Conservation (phyloP, 2,113 vertebrate genomes). For the Lycaon pictus region DNA sequence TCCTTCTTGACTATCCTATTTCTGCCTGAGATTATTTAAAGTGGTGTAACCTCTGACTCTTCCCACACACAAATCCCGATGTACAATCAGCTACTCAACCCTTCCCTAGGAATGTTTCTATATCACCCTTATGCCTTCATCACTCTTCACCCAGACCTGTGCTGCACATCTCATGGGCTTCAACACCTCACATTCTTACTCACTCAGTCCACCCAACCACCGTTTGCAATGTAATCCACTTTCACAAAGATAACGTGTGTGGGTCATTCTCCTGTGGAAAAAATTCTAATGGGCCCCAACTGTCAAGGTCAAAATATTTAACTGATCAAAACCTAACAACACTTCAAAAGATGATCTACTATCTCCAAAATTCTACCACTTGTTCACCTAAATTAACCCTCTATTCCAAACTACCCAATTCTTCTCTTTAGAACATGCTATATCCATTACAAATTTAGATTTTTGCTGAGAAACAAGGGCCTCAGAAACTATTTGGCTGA, state of each 20-base stretch:
- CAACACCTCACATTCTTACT: background rate
- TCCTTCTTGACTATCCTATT: background rate
- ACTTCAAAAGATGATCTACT: background rate
- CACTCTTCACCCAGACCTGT: background rate
- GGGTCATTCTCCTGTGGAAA: background rate
- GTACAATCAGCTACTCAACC: background rate
- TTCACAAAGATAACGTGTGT: background rate
- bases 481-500: background rate
- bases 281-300: background rate
- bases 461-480: background rate
- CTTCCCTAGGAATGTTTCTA: background rate
- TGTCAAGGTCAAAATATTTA: background rate
- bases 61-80: background rate
- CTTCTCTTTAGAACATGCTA: background rate
- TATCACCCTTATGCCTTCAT: background rate
- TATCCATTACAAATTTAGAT: background rate
- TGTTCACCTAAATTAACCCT: background rate
- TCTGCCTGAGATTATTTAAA: background rate
- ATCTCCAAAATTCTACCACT: background rate
- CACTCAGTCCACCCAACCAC: background rate
- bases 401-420: background rate
- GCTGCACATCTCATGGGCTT: background rate
- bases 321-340: background rate
- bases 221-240: background rate
- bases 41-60: background rate